Conservation (phyloP, 1,140 invertebrate genomes). For the Asbolus verrucosus region DNA sequence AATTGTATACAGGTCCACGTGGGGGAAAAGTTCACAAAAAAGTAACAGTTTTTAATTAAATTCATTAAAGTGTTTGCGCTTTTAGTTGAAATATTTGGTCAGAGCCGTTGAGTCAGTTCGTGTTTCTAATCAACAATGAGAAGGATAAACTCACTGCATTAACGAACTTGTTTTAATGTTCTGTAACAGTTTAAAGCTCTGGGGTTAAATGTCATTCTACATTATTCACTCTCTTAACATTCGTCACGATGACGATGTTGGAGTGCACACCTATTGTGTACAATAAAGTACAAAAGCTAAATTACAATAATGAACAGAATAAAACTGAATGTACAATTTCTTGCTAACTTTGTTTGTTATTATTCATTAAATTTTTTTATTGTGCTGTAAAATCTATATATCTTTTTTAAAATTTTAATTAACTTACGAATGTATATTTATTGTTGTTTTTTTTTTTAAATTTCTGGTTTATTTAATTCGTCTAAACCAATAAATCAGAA, state of each 20-base stretch:
- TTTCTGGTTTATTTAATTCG: too few relatives aligned
- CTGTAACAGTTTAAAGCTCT: conserved; percentile 13
- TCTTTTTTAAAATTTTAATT: too few relatives aligned
- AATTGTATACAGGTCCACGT: not conserved
- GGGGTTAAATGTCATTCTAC: conserved; percentile 1
- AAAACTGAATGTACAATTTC: too few relatives aligned
- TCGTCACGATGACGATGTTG: not conserved
- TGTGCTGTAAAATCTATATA: too few relatives aligned
- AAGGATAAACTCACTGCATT: conserved; percentile 11
- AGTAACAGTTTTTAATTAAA: conserved; percentile 22
- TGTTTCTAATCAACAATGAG: conserved; percentile 33
- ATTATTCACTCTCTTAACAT: not conserved
- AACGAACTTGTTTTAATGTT: conserved; percentile 35
- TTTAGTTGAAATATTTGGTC: conserved; percentile 19
- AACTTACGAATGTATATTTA: too few relatives aligned
- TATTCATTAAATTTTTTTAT: too few relatives aligned
- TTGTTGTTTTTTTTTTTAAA: too few relatives aligned
- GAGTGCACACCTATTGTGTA: not conserved
- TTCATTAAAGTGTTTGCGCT: conserved; percentile 9
- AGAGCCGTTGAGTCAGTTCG: conserved; percentile 6
- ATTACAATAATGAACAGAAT: too few relatives aligned
- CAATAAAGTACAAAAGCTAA: too few relatives aligned
- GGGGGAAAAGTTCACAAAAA: not conserved
- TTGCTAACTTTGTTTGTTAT: too few relatives aligned
- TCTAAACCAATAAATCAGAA: too few relatives aligned